These are phyloP conservation scores for Cephalophus harveyi DNA, from an alignment of 2,113 vertebrate genomes.

Conservation along the genomic window DNA sequence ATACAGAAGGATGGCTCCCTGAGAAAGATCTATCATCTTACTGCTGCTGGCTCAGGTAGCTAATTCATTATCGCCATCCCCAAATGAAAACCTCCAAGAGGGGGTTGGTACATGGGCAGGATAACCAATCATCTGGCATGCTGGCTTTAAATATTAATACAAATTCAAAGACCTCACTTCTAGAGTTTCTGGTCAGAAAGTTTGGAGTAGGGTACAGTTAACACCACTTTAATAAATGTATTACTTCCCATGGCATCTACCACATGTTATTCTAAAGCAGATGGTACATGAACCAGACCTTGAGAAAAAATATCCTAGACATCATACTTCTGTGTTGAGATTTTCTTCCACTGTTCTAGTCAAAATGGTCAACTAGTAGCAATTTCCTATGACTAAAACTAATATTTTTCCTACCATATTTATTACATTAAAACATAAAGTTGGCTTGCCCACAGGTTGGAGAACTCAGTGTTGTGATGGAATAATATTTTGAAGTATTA, in stretches of 20 bases:
- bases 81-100: neutral
- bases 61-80: neutral
- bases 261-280: neutral
- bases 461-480: neutral
- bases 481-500: neutral
- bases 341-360: neutral
- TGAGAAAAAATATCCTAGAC: neutral
- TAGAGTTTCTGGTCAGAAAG: neutral
- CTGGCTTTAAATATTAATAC: neutral
- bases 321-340: neutral
- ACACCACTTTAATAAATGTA: neutral
- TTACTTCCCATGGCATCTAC: too few relatives aligned
- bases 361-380: neutral
- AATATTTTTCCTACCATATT: neutral
- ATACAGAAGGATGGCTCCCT: neutral
- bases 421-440: neutral
- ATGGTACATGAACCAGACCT: neutral
- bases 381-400: neutral
- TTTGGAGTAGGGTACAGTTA: neutral
- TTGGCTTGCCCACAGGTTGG: neutral
- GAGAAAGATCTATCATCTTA: neutral
- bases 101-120: neutral
- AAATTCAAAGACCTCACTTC: neutral
- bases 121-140: neutral
- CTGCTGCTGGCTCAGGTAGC: neutral